A percentile compares a stretch with the other conserved stretches of the same genome.
Conservation (phyloP, 1,140 invertebrate species). For the Zeugodacus cucurbitae region DNA sequence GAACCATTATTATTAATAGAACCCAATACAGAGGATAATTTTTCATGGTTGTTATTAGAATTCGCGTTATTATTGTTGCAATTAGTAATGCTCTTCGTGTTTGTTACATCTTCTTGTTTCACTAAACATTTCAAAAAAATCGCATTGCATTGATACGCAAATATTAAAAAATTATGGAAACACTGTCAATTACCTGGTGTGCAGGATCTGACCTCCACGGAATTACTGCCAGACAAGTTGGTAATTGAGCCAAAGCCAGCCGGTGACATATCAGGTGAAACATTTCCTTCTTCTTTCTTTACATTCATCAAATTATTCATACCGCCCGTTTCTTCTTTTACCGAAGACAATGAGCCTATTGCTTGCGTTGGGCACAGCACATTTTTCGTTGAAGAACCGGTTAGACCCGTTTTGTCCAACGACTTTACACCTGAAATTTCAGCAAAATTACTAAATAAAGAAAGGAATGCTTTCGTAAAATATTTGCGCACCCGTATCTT, state of each 20-base stretch:
- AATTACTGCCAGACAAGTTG: slow-evolving; percentile 43
- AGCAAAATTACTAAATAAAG: background rate
- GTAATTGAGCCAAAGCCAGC: slow-evolving; percentile 57
- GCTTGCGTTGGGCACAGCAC: background rate
- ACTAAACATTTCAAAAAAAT: background rate
- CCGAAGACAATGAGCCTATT: background rate
- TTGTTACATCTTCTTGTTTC: background rate
- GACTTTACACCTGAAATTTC: background rate
- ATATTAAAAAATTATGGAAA: too few species aligned
- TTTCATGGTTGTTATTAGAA: slow-evolving; percentile 31
- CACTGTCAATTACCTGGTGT: slow-evolving; percentile 47
- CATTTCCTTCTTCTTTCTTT: slow-evolving; percentile 56
- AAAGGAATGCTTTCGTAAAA: background rate
- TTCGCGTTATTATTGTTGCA: background rate
- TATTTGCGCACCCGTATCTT: slow-evolving; percentile 49
- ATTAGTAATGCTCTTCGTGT: background rate
- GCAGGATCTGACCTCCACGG: slow-evolving; percentile 41
- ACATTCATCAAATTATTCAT: slow-evolving; percentile 54
- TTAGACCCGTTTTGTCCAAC: background rate
- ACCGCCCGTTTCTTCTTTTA: slow-evolving; percentile 56
- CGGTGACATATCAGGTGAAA: slow-evolving; percentile 57
- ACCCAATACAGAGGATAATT: background rate
- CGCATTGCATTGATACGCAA: background rate
- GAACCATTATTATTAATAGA: background rate
- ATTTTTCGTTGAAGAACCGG: slow-evolving; percentile 10